These are phyloP conservation scores for Tachysurus fulvidraco DNA, from an alignment of 2,113 vertebrate species.

Conservation along the genomic window DNA sequence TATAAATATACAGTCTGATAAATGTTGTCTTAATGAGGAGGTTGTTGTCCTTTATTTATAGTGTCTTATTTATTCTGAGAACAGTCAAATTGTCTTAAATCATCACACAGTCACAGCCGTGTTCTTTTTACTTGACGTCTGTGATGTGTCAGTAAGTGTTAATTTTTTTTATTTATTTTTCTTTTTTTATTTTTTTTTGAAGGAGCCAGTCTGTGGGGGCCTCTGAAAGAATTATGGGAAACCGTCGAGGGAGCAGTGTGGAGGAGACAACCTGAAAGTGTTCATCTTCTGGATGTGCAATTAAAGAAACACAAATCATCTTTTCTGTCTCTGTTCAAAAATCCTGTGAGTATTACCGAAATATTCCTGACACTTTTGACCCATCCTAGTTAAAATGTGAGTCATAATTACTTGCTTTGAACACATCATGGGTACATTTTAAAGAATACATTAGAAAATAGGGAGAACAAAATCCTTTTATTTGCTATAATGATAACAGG, in stretches of 20 bases:
- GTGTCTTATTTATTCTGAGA: background rate
- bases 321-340: conserved; percentile 93
- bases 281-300: conserved; percentile 88
- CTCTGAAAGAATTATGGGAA: conserved; percentile 93
- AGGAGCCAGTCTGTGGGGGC: conserved; percentile 97
- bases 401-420: background rate
- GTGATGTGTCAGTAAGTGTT: background rate
- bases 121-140: background rate
- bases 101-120: background rate
- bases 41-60: too few species aligned
- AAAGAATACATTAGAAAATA: background rate
- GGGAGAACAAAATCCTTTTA: background rate
- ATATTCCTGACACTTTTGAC: background rate
- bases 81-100: background rate
- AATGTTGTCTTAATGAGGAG: too few species aligned
- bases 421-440: background rate
- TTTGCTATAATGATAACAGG: background rate
- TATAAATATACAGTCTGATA: too few species aligned
- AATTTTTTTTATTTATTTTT: background rate
- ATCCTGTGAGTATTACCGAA: conserved; percentile 80
- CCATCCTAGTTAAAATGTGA: background rate
- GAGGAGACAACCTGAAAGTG: conserved; percentile 86
- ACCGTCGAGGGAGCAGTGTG: conserved; percentile 86
- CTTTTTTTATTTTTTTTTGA: background rate
- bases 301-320: conserved; percentile 95